A percentile compares a stretch with the other conserved stretches of the same genome.
phyloP scores from a whole-genome alignment of 2,113 vertebrate species.

The Kryptolebias marmoratus region DNA sequence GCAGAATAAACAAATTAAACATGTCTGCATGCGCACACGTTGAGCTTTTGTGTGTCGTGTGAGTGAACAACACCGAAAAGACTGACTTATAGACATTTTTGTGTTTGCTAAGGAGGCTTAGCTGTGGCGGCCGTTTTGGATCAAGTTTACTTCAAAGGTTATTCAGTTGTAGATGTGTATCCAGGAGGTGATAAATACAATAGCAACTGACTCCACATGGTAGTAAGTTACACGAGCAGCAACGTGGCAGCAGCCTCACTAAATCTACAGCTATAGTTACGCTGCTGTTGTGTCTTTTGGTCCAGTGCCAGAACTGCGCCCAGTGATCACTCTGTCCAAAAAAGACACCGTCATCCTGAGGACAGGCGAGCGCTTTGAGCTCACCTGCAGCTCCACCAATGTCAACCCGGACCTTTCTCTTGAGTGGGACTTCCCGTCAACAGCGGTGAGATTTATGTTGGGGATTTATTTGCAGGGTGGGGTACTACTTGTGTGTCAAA shows the following conservation, averaged over 20 bases:
- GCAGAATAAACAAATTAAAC: slow-evolving; percentile 39
- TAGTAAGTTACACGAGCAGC: too few species aligned
- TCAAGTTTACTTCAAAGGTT: too few species aligned
- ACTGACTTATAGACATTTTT: neutral
- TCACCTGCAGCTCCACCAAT: slow-evolving; percentile 77
- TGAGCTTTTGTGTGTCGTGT: neutral
- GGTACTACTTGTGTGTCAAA: slow-evolving; percentile 2
- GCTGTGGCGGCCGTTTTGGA: too few species aligned
- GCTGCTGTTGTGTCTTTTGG: slow-evolving; percentile 20
- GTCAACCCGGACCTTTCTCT: slow-evolving; percentile 77
- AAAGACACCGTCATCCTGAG: slow-evolving; percentile 71
- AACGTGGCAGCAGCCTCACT: neutral
- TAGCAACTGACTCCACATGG: too few species aligned
- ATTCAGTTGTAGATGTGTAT: too few species aligned
- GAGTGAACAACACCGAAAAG: neutral
- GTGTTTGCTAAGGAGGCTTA: too few species aligned
- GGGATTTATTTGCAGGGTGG: neutral
- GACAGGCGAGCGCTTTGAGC: slow-evolving; percentile 71
- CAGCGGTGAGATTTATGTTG: slow-evolving; percentile 64
- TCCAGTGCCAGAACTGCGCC: slow-evolving; percentile 71
- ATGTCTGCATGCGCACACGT: slow-evolving; percentile 18
- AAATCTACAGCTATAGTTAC: neutral
- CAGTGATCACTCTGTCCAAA: slow-evolving; percentile 69
- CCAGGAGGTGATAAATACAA: too few species aligned
- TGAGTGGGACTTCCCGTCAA: slow-evolving; percentile 72